phyloP scores from a whole-genome alignment of 2,113 vertebrate species.

The Phalacrocorax aristotelis region DNA sequence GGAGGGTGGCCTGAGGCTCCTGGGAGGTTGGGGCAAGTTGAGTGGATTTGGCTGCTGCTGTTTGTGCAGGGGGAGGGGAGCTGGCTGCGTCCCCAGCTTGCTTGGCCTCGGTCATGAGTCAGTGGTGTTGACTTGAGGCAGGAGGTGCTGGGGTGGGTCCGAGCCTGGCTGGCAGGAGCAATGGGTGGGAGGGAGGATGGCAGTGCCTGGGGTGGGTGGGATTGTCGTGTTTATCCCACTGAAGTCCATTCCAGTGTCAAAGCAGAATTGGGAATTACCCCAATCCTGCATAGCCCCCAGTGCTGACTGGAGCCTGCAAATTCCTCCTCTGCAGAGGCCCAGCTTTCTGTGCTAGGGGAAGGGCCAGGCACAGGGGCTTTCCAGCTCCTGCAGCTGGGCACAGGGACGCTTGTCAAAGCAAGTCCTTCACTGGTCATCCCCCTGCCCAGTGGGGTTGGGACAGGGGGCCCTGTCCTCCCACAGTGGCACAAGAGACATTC shows the following conservation, averaged over 20 bases:
- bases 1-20: not conserved
- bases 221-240: not conserved
- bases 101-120: not conserved
- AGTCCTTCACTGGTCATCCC: not conserved
- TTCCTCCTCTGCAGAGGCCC: not conserved
- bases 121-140: not conserved
- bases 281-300: accelerated
- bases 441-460: accelerated
- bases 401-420: not conserved
- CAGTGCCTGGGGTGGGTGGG: not conserved
- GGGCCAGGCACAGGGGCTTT: not conserved
- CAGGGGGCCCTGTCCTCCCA: not conserved
- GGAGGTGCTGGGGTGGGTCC: not conserved
- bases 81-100: not conserved
- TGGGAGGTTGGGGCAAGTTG: accelerated
- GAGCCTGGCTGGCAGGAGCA: not conserved
- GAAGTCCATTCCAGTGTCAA: not conserved
- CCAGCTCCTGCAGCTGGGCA: not conserved
- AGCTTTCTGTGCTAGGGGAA: not conserved
- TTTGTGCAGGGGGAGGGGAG: not conserved
- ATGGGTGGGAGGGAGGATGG: not conserved
- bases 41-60: not conserved
- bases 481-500: accelerated
- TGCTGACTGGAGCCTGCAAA: not conserved
- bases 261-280: not conserved